Percentiles rank a stretch among this genome's conserved stretches.
These are phyloP conservation scores for Nymphalis polychloros DNA, from an alignment of 2,888 invertebrate genomes.

Conservation along the genomic window DNA sequence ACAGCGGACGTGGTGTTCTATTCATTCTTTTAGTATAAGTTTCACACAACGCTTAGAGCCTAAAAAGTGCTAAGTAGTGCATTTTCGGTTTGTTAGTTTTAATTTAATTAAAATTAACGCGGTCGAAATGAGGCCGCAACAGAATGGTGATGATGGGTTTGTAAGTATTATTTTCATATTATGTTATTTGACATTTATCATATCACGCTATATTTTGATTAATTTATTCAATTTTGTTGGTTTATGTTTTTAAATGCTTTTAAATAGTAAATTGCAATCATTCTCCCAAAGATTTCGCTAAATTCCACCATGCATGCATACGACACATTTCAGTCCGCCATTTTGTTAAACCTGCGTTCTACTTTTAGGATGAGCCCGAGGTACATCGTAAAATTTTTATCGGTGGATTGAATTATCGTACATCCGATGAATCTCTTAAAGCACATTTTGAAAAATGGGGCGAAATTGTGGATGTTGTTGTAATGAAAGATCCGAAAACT, in stretches of 20 bases:
- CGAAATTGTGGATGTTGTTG: constrained; percentile 97
- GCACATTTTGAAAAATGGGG: constrained; percentile 99
- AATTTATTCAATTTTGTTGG: not conserved
- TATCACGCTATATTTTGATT: not conserved
- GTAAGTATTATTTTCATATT: constrained; percentile 57
- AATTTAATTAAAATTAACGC: not conserved
- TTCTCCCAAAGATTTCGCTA: not conserved
- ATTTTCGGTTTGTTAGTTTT: constrained; percentile 2
- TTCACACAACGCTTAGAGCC: constrained; percentile 25
- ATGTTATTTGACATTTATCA: not conserved
- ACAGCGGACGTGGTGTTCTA: constrained; percentile 45
- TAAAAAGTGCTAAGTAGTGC: constrained; percentile 19
- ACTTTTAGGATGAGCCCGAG: constrained; percentile 87
- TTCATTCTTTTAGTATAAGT: not conserved
- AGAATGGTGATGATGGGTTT: constrained; percentile 74
- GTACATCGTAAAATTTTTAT: constrained; percentile 96
- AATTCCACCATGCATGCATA: not conserved
- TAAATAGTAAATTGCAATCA: not conserved
- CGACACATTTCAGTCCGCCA: constrained; percentile 63
- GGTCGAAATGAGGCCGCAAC: constrained; percentile 69
- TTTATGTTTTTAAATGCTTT: not conserved
- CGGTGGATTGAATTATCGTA: constrained; percentile 96
- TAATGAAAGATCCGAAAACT: constrained; percentile 97
- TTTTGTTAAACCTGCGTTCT: constrained; percentile 68
- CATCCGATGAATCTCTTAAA: constrained; percentile 95